Conservation (phyloP, 2,797 vertebrate genomes). For the Sciurus carolinensis region DNA sequence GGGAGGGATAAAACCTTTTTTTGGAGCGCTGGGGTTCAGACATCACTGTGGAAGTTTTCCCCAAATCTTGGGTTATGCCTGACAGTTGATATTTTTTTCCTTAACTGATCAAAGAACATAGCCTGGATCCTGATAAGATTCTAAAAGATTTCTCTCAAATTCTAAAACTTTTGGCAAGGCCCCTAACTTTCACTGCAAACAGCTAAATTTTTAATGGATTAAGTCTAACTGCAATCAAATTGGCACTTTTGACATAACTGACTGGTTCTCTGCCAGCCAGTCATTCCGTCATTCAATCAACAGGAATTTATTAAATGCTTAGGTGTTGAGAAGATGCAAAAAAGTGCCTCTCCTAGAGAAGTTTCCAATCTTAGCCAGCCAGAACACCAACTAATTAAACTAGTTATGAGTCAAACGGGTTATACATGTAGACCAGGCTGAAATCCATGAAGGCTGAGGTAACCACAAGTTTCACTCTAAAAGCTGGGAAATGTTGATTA, state of each 20-base stretch:
- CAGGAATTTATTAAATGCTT: constrained; percentile 71
- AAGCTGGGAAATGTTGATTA: constrained; percentile 62
- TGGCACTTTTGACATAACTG: constrained; percentile 57
- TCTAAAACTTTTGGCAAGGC: neutral
- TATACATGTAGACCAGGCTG: constrained; percentile 20
- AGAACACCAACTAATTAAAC: constrained; percentile 72
- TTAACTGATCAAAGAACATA: constrained; percentile 82
- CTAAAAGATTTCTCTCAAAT: constrained; percentile 68
- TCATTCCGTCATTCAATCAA: constrained; percentile 59
- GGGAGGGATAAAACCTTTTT: constrained; percentile 80
- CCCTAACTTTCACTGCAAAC: neutral
- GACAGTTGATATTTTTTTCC: constrained; percentile 80
- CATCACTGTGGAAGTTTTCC: constrained; percentile 54
- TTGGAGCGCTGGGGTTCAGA: constrained; percentile 64
- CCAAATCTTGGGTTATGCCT: constrained; percentile 78
- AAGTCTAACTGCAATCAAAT: constrained; percentile 46
- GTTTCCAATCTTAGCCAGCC: neutral
- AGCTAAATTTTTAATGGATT: constrained; percentile 45
- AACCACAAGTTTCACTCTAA: constrained; percentile 56
- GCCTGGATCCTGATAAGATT: constrained; percentile 57
- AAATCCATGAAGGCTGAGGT: constrained; percentile 64
- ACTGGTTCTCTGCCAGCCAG: constrained; percentile 52
- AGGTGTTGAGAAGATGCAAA: constrained; percentile 68
- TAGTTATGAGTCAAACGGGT: constrained; percentile 67
- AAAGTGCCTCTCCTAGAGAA: constrained; percentile 12